phyloP scores from a whole-genome alignment of 1,140 invertebrate species.

The Drusus annulatus region DNA sequence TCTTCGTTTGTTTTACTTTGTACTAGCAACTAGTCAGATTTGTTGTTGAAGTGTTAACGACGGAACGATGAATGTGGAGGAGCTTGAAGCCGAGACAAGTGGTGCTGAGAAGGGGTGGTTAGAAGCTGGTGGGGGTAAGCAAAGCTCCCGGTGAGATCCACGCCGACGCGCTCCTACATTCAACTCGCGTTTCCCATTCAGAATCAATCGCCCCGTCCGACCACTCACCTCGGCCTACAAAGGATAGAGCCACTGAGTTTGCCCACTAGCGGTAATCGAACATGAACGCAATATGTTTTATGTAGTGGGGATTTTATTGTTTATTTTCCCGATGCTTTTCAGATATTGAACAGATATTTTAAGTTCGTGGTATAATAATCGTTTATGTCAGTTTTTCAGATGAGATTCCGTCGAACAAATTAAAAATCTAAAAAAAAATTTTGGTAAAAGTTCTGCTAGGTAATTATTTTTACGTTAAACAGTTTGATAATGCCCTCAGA shows the following conservation, averaged over 20 bases:
- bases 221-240: slow-evolving; percentile 21
- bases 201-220: slow-evolving; percentile 52
- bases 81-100: background rate
- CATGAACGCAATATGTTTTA: background rate
- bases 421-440: no score
- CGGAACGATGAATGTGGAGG: slow-evolving; percentile 9
- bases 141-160: background rate
- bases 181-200: slow-evolving; percentile 52
- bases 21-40: background rate
- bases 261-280: background rate
- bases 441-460: no score
- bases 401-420: no score
- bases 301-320: background rate
- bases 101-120: background rate
- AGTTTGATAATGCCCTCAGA: no score
- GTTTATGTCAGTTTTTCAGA: no score
- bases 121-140: background rate
- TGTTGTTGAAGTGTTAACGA: slow-evolving; percentile 10
- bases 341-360: background rate
- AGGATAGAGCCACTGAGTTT: background rate
- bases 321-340: background rate
- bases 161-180: slow-evolving; percentile 24
- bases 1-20: background rate
- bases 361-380: no score
- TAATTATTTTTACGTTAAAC: no score